Conservation (phyloP, 2,797 vertebrate species). For the Microctenopoma steveboyesi region DNA sequence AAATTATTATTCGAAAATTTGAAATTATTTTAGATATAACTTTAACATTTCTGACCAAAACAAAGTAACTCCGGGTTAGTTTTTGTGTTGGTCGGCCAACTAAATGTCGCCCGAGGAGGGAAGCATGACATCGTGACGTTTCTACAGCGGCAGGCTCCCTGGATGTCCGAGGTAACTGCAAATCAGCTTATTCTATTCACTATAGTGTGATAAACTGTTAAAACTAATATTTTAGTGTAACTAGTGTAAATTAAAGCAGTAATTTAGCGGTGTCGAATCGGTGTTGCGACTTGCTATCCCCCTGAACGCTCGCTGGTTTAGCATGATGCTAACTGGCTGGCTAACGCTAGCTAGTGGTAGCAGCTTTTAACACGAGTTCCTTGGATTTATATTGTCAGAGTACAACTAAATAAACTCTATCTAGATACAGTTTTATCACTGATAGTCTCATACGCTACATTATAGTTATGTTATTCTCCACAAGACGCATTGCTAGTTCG, state of each 20-base stretch:
- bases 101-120: slow-evolving; percentile 6
- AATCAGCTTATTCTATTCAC: no score
- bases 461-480: no score
- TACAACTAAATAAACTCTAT: no score
- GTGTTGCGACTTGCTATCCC: not conserved
- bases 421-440: not conserved
- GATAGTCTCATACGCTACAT: not conserved
- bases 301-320: slow-evolving; percentile 30
- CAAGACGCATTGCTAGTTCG: not conserved
- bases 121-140: slow-evolving; percentile 54
- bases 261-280: no score
- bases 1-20: not conserved
- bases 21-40: not conserved
- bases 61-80: slow-evolving; percentile 51
- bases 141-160: slow-evolving; percentile 6
- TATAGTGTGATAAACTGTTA: fast-evolving
- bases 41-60: not conserved
- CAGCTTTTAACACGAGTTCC: not conserved
- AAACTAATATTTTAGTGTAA: not conserved
- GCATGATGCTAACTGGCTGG: slow-evolving; percentile 17
- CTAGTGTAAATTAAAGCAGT: no score
- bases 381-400: not conserved
- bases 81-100: slow-evolving; percentile 43
- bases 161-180: slow-evolving; percentile 46
- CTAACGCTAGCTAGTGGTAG: not conserved